Conservation (phyloP, 2,113 vertebrate species). For the Nematolebias whitei region DNA sequence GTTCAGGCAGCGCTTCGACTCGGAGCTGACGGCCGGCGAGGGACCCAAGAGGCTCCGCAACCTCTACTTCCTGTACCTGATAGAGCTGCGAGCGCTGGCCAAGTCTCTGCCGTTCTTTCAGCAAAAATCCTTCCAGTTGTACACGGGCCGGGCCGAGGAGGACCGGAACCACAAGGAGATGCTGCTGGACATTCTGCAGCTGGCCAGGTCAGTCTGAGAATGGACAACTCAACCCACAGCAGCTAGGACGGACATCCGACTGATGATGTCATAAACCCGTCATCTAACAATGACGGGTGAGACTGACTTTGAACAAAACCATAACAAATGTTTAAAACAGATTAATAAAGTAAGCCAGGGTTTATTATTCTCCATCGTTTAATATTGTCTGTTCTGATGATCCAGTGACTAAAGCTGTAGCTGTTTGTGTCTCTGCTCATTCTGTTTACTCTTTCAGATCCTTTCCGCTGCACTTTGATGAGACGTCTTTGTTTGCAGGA, state of each 20-base stretch:
- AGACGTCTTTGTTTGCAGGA: conserved; percentile 90
- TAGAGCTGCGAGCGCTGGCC: conserved; percentile 90
- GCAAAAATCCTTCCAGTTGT: conserved; percentile 84
- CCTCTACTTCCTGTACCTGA: conserved; percentile 93
- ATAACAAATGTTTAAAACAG: no score
- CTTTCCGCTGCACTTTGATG: conserved; percentile 93
- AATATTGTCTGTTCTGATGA: no score
- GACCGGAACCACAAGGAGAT: conserved; percentile 81
- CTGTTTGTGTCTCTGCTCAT: neutral
- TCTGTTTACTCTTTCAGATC: conserved; percentile 75
- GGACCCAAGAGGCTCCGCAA: conserved; percentile 91
- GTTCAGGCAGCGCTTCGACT: conserved; percentile 91
- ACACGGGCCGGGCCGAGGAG: conserved; percentile 81
- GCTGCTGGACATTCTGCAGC: conserved; percentile 85
- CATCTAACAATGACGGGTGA: no score
- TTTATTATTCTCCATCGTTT: no score
- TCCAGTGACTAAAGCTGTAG: no score
- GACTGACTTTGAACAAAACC: no score
- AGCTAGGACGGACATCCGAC: neutral
- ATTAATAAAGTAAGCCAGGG: no score
- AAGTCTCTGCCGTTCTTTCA: conserved; percentile 91
- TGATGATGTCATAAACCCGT: no score
- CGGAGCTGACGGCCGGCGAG: conserved; percentile 85
- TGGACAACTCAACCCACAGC: neutral
- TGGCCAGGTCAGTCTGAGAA: conserved; percentile 83